Base-by-base conservation (phyloP, 2,888 invertebrate species). In the Eristalis intricaria region DNA sequence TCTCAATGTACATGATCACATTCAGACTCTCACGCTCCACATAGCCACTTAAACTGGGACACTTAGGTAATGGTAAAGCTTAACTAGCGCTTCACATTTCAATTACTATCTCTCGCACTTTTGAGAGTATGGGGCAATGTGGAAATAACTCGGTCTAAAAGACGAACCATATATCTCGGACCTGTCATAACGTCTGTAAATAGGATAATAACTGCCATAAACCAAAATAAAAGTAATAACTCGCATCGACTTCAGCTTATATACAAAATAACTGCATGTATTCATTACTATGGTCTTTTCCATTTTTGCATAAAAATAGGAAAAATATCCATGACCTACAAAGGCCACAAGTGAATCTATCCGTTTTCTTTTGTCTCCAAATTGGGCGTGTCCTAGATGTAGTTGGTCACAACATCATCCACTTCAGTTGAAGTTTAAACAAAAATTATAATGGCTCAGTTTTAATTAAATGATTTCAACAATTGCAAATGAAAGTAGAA, bases 341-440 rank as follows among this genome's bases (percentile, higher is more conserved):
- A 60, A 60, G 60, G 26, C 60, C 60, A 60, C 60, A 60, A 60
- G 26, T 60, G 26, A 29, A 38, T 65, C 74, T 69, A 84, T 74
- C 78, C 63, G 75, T 84, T 79, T 63, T 56, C 80, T 76, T 84
- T 84, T 80, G 81, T 81, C 71, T 81, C 68, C 32, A 68, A 76
- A 71, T 68, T 76, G 84, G 84, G 84, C 73, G 84, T 85, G 84
- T 76, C 81, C 84, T 70, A 22, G n/a, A 43, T 61, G 35, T 26
- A 50, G 38, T 69, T 68, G 50, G 0, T 64, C 15, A 70, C 32
- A 73, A 73, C n/a, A 43, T 23, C 22, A 63, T 29, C 11, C 38
- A 35, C 13, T 65, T 38, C 38, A 22, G 2, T 65, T 38, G 2
- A 50, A 50, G 1, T 50, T 8, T 10, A 19, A n/a, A 8, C 50